A percentile compares a stretch with the other conserved stretches of the same genome.
Conservation (phyloP, 2,888 invertebrate species). For the Coleophora flavipennella region DNA sequence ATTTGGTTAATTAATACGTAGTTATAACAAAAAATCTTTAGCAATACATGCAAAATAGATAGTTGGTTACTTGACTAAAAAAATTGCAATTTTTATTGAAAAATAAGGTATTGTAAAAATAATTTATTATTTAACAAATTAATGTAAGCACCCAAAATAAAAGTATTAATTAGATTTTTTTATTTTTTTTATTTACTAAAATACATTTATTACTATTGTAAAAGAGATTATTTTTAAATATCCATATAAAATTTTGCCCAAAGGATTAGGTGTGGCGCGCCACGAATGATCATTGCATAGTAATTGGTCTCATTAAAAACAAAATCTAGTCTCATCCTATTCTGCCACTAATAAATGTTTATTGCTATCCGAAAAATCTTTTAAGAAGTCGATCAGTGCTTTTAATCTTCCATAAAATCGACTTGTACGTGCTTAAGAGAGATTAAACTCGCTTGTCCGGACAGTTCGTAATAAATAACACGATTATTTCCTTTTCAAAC, state of each 20-base stretch:
- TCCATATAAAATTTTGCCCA: not conserved
- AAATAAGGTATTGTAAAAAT: no score
- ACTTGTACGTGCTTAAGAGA: conserved; percentile 52
- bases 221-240: not conserved
- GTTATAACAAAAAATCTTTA: no score
- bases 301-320: conserved; percentile 36
- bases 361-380: conserved; percentile 41
- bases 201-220: no score
- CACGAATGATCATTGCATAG: conserved; percentile 17
- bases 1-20: no score
- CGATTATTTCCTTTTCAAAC: conserved; percentile 65
- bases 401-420: conserved; percentile 64
- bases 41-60: no score
- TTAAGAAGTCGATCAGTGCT: conserved; percentile 52
- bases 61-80: no score
- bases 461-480: conserved; percentile 63
- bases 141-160: no score
- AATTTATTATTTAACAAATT: no score
- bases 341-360: conserved; percentile 35
- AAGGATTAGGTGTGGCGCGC: not conserved
- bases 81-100: no score
- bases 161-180: not conserved
- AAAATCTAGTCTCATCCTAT: conserved; percentile 28
- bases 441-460: conserved; percentile 59
- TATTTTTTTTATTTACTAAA: not conserved